Conservation (phyloP, 2,888 invertebrate species). For the Spilarctia lutea region DNA sequence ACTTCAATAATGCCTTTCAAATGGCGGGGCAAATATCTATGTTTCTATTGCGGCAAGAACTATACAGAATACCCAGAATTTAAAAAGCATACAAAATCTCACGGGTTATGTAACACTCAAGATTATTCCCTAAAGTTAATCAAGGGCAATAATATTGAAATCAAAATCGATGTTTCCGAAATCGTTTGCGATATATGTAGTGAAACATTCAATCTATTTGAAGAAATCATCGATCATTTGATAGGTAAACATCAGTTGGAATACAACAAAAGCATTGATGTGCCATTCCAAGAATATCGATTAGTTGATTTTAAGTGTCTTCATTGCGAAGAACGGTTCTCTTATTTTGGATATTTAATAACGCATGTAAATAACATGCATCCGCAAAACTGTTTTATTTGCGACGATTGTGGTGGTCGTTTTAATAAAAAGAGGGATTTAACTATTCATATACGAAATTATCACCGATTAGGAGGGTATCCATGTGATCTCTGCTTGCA, state of each 20-base stretch:
- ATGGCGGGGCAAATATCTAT: slow-evolving; percentile 75
- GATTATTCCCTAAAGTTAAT: slow-evolving; percentile 67
- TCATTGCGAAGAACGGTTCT: slow-evolving; percentile 68
- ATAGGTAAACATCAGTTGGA: slow-evolving; percentile 69
- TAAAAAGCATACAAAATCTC: slow-evolving; percentile 72
- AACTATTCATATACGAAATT: slow-evolving; percentile 64
- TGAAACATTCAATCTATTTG: slow-evolving; percentile 61
- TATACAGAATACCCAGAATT: slow-evolving; percentile 68
- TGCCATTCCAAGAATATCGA: slow-evolving; percentile 70
- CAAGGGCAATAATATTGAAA: slow-evolving; percentile 68
- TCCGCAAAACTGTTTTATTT: slow-evolving; percentile 68
- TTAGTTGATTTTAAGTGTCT: slow-evolving; percentile 68
- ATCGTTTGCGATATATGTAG: slow-evolving; percentile 72
- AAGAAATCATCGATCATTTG: slow-evolving; percentile 73
- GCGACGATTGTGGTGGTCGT: slow-evolving; percentile 70
- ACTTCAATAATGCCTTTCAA: slow-evolving; percentile 78
- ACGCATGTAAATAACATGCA: slow-evolving; percentile 70
- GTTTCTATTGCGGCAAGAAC: slow-evolving; percentile 75
- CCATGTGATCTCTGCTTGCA: slow-evolving; percentile 69
- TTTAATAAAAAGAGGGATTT: slow-evolving; percentile 73
- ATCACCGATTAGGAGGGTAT: slow-evolving; percentile 68
- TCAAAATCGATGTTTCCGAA: slow-evolving; percentile 77
- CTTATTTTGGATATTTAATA: slow-evolving; percentile 69
- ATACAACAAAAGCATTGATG: slow-evolving; percentile 69
- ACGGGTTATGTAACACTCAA: slow-evolving; percentile 66